Base-by-base conservation (phyloP, 2,113 vertebrate species). In the Platysternon megacephalum region DNA sequence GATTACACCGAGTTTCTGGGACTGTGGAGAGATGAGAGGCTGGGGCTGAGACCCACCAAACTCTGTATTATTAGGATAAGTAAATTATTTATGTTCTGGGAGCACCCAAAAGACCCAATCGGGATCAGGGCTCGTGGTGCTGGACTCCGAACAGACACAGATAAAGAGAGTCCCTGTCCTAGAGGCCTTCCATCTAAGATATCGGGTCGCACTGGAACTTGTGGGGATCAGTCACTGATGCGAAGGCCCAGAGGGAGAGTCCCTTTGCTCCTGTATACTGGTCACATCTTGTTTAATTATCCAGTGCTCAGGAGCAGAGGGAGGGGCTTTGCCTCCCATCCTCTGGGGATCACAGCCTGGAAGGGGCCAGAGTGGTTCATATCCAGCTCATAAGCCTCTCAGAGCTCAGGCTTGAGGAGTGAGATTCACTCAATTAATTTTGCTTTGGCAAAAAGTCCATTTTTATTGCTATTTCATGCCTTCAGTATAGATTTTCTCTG, bases 401-500 rank as follows among this genome's bases (percentile, higher is more conserved):
- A 91, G 94, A 96, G 94, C 88, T 95, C 91, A 92, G 94, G 97
- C 96, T 97, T 87, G 51, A 97, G 93, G 95, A 96, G 89, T 87
- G 89, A 97, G 95, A 96, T 96, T 94, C 89, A 97, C 95, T 98
- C 96, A 95, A 95, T 98, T 97, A 98, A 98, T 98, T 98, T 98
- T 97, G 95, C 97, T 98, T 97, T 98, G 97, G 97, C 97, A 97
- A 98, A 98, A 97, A 79, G 91, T 98, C 97, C 97, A 96, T 97
- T 98, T 98, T 97, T 95, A 96, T 95, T 97, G 97, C 98, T 98
- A 97, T 98, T 98, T 98, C 49, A 84, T 96, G 98, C 96, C 96
- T 97, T 96, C 79, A 72, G 97, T 98, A 97, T 98, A 98, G 98
- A 97, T 98, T 98, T 98, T 98, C 97, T 98, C 97, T 95, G 94